These are phyloP conservation scores for Albula goreensis DNA, from an alignment of 2,113 vertebrate species.

Conservation along the genomic window DNA sequence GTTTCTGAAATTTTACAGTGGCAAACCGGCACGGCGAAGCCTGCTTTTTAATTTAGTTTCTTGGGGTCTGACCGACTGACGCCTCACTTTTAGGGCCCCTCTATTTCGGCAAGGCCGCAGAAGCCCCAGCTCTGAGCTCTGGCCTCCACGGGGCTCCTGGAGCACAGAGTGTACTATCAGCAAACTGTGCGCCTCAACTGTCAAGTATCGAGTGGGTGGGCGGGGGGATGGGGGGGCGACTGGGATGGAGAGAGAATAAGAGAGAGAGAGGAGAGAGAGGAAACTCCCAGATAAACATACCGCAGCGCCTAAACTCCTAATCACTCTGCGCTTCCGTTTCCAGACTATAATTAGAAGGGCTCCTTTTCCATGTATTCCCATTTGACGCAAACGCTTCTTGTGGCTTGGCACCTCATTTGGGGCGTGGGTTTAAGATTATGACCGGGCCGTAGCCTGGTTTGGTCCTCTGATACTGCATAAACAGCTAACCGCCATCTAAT, in stretches of 20 bases:
- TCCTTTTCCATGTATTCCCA: constrained; percentile 95
- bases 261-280: constrained; percentile 75
- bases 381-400: constrained; percentile 99
- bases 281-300: constrained; percentile 99
- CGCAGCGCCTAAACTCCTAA: constrained; percentile 94
- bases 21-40: constrained; percentile 70
- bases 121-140: constrained; percentile 72
- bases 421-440: constrained; percentile 95
- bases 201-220: constrained; percentile 66
- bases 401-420: constrained; percentile 99
- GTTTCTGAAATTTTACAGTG: constrained; percentile 76
- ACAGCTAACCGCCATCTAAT: constrained; percentile 90
- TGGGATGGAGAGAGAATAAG: constrained; percentile 38
- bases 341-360: constrained; percentile 99
- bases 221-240: constrained; percentile 53
- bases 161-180: constrained; percentile 78
- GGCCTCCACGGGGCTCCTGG: constrained; percentile 65
- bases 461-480: constrained; percentile 95
- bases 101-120: constrained; percentile 88
- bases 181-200: constrained; percentile 80
- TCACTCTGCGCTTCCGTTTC: constrained; percentile 94
- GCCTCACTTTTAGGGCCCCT: constrained; percentile 81
- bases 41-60: constrained; percentile 87
- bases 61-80: constrained; percentile 85
- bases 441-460: constrained; percentile 87